Conservation (phyloP, 2,797 vertebrate genomes). For the Taenioides sp. region DNA sequence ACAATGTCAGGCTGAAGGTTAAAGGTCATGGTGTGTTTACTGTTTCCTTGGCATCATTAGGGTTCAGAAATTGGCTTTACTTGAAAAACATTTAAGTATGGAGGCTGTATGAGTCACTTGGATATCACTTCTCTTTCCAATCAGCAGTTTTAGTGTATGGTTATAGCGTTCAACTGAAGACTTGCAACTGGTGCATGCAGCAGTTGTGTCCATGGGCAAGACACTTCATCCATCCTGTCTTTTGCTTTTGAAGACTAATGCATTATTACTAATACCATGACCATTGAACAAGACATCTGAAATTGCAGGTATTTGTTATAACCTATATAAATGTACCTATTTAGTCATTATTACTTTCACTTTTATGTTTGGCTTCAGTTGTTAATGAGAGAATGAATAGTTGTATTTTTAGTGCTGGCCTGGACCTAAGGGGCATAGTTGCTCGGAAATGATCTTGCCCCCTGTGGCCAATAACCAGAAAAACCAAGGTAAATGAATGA, state of each 20-base stretch:
- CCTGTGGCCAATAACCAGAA: background rate
- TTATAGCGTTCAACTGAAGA: background rate
- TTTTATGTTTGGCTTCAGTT: background rate
- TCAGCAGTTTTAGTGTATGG: background rate
- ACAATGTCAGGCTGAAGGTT: constrained; percentile 43
- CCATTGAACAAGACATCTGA: too few species aligned
- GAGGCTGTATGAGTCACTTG: background rate
- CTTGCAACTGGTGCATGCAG: too few species aligned
- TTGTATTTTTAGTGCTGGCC: background rate
- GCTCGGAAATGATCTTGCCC: background rate
- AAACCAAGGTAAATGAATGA: constrained; percentile 5
- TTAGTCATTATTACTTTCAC: background rate
- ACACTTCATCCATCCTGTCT: too few species aligned
- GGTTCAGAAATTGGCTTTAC: constrained; percentile 18
- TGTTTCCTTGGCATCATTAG: constrained; percentile 21
- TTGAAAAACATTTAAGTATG: background rate
- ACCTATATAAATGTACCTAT: background rate
- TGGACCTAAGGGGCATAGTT: background rate
- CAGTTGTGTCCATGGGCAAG: too few species aligned
- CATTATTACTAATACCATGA: too few species aligned
- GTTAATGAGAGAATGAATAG: background rate
- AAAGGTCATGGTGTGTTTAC: constrained; percentile 19
- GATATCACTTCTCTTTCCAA: background rate
- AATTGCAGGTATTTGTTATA: too few species aligned
- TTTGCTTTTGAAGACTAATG: too few species aligned